These are phyloP conservation scores for Calephelis virginiensis DNA, from an alignment of 1,140 invertebrate species.

Conservation along the genomic window DNA sequence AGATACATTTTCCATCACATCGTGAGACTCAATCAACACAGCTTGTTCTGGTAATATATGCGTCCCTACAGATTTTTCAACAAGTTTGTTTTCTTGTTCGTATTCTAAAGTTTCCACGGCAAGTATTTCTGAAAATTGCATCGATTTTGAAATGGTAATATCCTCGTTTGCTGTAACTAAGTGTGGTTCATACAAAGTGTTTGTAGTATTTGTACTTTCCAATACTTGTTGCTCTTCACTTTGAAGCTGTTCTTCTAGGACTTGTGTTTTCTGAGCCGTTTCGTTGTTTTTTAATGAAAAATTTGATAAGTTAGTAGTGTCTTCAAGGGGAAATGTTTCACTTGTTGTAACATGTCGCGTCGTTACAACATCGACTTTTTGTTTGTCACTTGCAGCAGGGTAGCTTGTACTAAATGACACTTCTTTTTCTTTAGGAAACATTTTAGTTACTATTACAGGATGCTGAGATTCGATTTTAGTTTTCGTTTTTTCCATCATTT, in stretches of 20 bases:
- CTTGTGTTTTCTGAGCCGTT: slow-evolving; percentile 35
- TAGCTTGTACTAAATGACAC: slow-evolving; percentile 27
- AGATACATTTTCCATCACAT: slow-evolving; percentile 47
- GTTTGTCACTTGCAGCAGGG: slow-evolving; percentile 27
- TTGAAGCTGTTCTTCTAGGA: slow-evolving; percentile 38
- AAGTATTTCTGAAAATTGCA: slow-evolving; percentile 31
- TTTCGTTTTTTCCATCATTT: slow-evolving; percentile 31
- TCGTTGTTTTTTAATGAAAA: slow-evolving; percentile 28
- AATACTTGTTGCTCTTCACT: slow-evolving; percentile 44
- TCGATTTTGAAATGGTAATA: slow-evolving; percentile 24
- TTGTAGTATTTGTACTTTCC: slow-evolving; percentile 30
- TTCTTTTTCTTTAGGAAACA: slow-evolving; percentile 49
- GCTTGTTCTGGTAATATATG: slow-evolving; percentile 31
- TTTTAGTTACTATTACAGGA: slow-evolving; percentile 48
- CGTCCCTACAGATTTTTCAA: slow-evolving; percentile 33
- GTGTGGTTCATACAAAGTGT: slow-evolving; percentile 16
- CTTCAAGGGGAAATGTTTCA: slow-evolving; percentile 54
- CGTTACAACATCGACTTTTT: slow-evolving; percentile 51
- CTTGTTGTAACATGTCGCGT: slow-evolving; percentile 58
- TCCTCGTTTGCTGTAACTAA: slow-evolving; percentile 23
- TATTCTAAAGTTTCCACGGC: slow-evolving; percentile 32
- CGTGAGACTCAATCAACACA: slow-evolving; percentile 36
- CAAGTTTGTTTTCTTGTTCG: slow-evolving; percentile 32
- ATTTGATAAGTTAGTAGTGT: slow-evolving; percentile 30
- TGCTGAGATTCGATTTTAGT: slow-evolving; percentile 46